Conservation (phyloP, 1,140 invertebrate species). For the Drosophila persimilis region DNA sequence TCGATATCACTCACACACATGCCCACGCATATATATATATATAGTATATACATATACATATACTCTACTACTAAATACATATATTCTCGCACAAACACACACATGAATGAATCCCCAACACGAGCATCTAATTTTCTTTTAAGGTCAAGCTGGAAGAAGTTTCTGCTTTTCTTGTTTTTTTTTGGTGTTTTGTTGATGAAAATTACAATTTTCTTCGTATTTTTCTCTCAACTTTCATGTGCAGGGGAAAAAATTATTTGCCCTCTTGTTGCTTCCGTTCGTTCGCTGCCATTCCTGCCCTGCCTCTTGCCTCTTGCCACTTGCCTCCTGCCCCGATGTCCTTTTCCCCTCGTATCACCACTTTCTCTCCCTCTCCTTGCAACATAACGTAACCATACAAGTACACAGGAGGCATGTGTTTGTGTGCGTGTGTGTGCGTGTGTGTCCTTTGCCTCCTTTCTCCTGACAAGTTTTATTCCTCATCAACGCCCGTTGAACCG, state of each 20-base stretch:
- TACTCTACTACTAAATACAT: conserved; percentile 13
- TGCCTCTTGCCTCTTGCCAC: neutral
- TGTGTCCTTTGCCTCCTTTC: conserved; percentile 19
- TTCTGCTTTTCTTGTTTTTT: conserved; percentile 29
- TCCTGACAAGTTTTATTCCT: conserved; percentile 51
- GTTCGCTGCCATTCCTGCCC: conserved; percentile 26
- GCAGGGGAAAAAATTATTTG: conserved; percentile 51
- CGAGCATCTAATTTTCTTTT: conserved; percentile 74
- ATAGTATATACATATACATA: conserved; percentile 11
- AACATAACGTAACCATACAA: conserved; percentile 60
- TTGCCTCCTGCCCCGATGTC: neutral
- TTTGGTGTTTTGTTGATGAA: conserved; percentile 67
- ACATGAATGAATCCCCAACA: conserved; percentile 39
- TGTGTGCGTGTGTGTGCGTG: conserved; percentile 14
- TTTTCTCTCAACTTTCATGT: conserved; percentile 77
- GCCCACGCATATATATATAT: neutral
- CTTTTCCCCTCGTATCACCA: conserved; percentile 7
- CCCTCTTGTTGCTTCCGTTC: conserved; percentile 74
- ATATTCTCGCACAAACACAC: conserved; percentile 22
- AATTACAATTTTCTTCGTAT: conserved; percentile 80
- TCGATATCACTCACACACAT: conserved; percentile 64
- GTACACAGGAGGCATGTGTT: conserved; percentile 28
- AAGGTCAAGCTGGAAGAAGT: conserved; percentile 67
- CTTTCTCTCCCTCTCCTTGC: neutral
- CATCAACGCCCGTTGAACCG: conserved; percentile 56